These are phyloP conservation scores for Drosophila truncata DNA, from an alignment of 1,140 invertebrate genomes.

Conservation along the genomic window DNA sequence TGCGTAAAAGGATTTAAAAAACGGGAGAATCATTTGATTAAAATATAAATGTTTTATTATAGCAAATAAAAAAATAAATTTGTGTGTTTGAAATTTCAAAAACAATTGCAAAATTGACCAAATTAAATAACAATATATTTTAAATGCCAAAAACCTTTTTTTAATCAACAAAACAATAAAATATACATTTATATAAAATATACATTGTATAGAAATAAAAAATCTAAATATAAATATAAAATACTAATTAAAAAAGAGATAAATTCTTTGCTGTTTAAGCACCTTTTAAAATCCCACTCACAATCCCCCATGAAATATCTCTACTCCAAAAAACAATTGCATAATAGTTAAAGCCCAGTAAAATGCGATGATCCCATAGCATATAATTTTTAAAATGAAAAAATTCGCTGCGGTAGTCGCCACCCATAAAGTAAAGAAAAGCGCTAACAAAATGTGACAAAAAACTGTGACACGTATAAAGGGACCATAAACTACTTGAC, in stretches of 20 bases:
- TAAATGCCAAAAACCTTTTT: background rate
- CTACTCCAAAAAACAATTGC: background rate
- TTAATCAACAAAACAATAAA: background rate
- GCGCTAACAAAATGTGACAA: conserved; percentile 11
- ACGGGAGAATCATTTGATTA: background rate
- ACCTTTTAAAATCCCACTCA: background rate
- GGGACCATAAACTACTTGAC: conserved; percentile 64
- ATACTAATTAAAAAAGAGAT: background rate
- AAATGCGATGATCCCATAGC: conserved; percentile 20
- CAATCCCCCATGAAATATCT: background rate
- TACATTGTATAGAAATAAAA: no score
- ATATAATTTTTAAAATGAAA: conserved; percentile 25
- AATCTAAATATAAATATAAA: background rate
- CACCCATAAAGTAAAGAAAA: conserved; percentile 32
- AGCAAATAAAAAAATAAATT: background rate
- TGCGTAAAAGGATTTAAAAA: no score
- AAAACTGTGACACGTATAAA: conserved; percentile 36
- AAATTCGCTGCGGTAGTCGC: conserved; percentile 47
- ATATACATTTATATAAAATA: no score
- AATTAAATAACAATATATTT: background rate
- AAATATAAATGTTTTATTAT: background rate
- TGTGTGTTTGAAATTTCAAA: background rate
- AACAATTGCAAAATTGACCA: background rate
- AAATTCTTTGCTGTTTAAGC: background rate
- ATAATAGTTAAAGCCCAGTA: conserved; percentile 33